Percentiles rank a stretch among this genome's conserved stretches.
Conservation (phyloP, 1,140 invertebrate genomes). For the Caenorhabditis elegans region WBcel235 BX284605.5:15138001-15138500, state of each 20-base stretch:
- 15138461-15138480: slow-evolving; percentile 21
- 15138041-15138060: no score
- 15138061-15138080: slow-evolving; percentile 19
- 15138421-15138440: background rate
- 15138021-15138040: background rate
- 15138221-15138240: slow-evolving; percentile 54
- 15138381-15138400: slow-evolving; percentile 46
- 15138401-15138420: slow-evolving; percentile 40
- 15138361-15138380: slow-evolving; percentile 45
- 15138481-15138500: slow-evolving; percentile 49
- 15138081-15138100: no score
- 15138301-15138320: slow-evolving; percentile 64
- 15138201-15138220: no score
- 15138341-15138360: slow-evolving; percentile 53
- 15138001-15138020: no score
- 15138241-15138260: slow-evolving; percentile 59
- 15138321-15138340: slow-evolving; percentile 62
- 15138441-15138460: background rate
- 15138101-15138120: no score
- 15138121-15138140: no score
- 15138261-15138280: slow-evolving; percentile 50
- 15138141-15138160: no score
- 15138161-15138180: no score
- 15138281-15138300: slow-evolving; percentile 59
- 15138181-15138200: no score